Evolutionary conservation across 2,888 invertebrate species (phyloP), one percentile per base, ranked within the genome.

Genomic region (Cheilosia impressa): DNA sequence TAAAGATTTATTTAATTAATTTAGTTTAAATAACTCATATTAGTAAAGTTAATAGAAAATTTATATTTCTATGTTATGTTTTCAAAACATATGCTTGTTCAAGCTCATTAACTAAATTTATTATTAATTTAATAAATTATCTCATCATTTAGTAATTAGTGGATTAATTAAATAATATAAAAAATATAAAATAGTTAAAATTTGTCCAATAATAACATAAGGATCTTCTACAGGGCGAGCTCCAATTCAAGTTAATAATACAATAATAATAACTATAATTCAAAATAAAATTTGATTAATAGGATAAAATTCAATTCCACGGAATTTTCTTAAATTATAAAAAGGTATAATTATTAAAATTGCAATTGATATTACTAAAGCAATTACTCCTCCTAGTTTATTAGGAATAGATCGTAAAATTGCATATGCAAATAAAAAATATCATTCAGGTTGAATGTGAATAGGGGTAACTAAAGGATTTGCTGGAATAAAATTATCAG

Each of bases 381-480:
- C 89, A 88, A 90, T 89, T 69, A 96, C 96, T 87, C 96, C 96
- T 68, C 96, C 96, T 93, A 96, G 90, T 94, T 96, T 96, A 93
- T 95, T 96, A 6, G 96, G 96, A 77, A 96, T 96, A 47, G 96
- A 96, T 31, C 96, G 96, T 89, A 96, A 88, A 93, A 96, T 96
- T 19, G 96, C 95, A 91, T 96, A 96, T 15, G 96, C 96, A 93
- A 96, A 96, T 93, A 96, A 91, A 89, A 96, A 97, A 91, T 96
- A 96, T 95, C 96, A 96, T 94, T 97, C 96, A 57, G 96, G 96
- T 94, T 96, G 95, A 93, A 96, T 96, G 90, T 96, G 96, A 7
- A 94, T 91, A 0, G 96, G 96, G 0, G 96, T 96, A 17, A 95
- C 90, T 87, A 90, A 66, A 0, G 89, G 90, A 22, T 90, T 90